Conservation (phyloP, 2,113 vertebrate genomes). For the Gallinago paraguaiae region DNA sequence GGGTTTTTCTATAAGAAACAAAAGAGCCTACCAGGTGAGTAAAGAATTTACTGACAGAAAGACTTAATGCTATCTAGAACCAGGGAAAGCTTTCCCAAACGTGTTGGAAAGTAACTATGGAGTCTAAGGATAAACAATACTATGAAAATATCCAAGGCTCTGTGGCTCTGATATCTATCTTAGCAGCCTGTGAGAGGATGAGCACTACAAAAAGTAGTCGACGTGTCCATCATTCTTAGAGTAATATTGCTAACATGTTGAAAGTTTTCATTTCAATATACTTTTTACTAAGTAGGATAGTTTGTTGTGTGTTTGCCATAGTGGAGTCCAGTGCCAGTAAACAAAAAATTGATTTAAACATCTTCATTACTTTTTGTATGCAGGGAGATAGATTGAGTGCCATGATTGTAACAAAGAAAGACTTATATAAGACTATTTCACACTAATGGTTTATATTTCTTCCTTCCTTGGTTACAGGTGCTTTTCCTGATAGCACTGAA, state of each 20-base stretch:
- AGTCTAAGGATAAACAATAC: not conserved
- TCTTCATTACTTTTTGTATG: not conserved
- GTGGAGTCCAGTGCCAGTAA: not conserved
- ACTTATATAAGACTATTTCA: not conserved
- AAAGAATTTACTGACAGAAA: not conserved
- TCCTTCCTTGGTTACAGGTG: not conserved
- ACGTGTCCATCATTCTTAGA: not conserved
- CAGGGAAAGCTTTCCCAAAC: not conserved
- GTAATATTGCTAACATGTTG: not conserved
- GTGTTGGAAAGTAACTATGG: not conserved
- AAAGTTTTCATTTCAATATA: not conserved
- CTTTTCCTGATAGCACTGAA: not conserved
- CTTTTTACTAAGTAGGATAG: not conserved
- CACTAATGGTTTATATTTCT: not conserved
- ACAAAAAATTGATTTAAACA: not conserved
- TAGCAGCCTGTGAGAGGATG: not conserved
- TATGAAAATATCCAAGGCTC: not conserved
- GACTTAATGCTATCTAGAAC: not conserved
- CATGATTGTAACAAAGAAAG: not conserved
- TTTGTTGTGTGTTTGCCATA: not conserved
- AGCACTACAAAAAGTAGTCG: not conserved
- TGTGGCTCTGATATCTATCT: not conserved
- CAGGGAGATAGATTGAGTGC: not conserved
- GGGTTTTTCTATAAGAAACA: not conserved
- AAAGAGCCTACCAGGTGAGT: conserved; percentile 28